These are phyloP conservation scores for Podiceps cristatus DNA, from an alignment of 2,113 vertebrate genomes.

Conservation along the genomic window DNA sequence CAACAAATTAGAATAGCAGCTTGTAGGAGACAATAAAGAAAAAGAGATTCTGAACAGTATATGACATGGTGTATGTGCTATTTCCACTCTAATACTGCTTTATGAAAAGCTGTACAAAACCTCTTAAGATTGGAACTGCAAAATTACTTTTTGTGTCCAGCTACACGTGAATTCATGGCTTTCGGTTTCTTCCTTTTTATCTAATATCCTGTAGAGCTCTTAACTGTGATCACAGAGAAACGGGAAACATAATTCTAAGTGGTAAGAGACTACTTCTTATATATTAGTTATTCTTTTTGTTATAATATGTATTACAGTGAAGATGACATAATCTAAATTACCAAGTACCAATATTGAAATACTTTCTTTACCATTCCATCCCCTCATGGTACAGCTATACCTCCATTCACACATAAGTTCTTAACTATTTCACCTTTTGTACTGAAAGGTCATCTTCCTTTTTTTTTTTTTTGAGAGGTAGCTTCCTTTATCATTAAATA, in stretches of 20 bases:
- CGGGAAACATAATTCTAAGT: no score
- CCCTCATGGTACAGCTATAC: neutral
- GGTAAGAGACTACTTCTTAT: neutral
- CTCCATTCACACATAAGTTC: neutral
- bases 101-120: neutral
- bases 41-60: neutral
- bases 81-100: neutral
- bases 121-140: neutral
- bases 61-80: neutral
- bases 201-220: neutral
- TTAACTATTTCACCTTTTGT: neutral
- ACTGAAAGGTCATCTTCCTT: neutral
- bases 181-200: neutral
- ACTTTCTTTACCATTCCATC: neutral
- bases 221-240: constrained; percentile 1
- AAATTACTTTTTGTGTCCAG: neutral
- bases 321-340: neutral
- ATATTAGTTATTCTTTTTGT: neutral
- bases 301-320: neutral
- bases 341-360: neutral
- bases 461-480: neutral
- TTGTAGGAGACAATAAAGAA: neutral
- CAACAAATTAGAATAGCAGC: neutral
- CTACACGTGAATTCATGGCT: neutral
- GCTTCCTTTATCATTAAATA: neutral